Conservation (phyloP, 2,888 invertebrate genomes). For the Megastigmus dorsalis region DNA sequence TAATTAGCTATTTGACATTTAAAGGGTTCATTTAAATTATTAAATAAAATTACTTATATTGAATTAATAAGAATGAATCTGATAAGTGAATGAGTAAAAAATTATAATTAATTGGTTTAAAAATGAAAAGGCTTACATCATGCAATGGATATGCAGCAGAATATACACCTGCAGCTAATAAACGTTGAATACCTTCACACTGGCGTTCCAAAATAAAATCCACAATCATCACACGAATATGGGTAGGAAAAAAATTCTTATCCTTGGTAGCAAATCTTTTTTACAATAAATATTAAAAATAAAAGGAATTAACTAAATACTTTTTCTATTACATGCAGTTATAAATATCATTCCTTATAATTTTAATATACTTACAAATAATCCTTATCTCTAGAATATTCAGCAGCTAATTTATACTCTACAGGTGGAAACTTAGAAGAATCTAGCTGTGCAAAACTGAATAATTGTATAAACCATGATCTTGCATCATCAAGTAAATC, state of each 20-base stretch:
- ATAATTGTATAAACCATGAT: slow-evolving; percentile 75
- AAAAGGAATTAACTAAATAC: slow-evolving; percentile 48
- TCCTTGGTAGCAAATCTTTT: slow-evolving; percentile 80
- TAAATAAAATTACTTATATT: neutral
- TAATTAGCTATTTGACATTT: neutral
- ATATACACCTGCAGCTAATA: slow-evolving; percentile 81
- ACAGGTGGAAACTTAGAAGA: slow-evolving; percentile 78
- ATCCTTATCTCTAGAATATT: slow-evolving; percentile 82
- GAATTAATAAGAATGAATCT: neutral
- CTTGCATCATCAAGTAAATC: slow-evolving; percentile 74
- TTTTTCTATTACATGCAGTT: slow-evolving; percentile 29
- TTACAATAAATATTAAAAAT: slow-evolving; percentile 47
- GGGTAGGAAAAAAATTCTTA: slow-evolving; percentile 82
- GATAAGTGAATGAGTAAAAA: neutral
- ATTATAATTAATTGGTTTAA: neutral
- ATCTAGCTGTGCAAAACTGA: slow-evolving; percentile 79
- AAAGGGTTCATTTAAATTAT: neutral
- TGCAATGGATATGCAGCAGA: slow-evolving; percentile 85
- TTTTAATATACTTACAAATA: slow-evolving; percentile 79
- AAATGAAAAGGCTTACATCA: slow-evolving; percentile 78
- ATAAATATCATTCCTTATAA: slow-evolving; percentile 81
- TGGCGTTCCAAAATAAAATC: slow-evolving; percentile 86
- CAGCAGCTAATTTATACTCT: slow-evolving; percentile 80
- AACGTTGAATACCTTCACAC: slow-evolving; percentile 81
- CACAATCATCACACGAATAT: slow-evolving; percentile 81